Evolutionary conservation across 2,888 invertebrate species (phyloP), one percentile per base, ranked within the genome.

Genomic region (Druceiella hillmani): DNA sequence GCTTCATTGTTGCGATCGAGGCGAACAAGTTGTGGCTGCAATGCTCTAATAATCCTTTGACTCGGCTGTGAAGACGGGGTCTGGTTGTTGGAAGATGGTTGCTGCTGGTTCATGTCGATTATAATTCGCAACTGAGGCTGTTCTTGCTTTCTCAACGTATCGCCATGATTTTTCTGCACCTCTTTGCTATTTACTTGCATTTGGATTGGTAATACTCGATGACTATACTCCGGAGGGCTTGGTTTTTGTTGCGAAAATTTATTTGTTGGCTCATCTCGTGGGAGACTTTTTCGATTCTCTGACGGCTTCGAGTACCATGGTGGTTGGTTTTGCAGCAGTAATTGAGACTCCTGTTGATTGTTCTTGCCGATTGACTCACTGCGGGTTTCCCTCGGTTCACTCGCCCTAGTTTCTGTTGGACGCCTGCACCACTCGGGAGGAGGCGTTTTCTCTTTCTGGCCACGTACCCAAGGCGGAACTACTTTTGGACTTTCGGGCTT

Each of bases 201-300:
- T 54, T 80, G 78, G 41, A 85, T 76, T 1, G 84, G 83, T 51
- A 83, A 77, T 33, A 82, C 66, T 45, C 76, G 71, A 37, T 65
- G 60, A 32, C 74, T 67, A 15, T 52, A 32, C 50, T 55, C 55
- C 41, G 58, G 55, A 54, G 33, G 40, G 41, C 39, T 41, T 46
- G 33, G 46, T 39, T 40, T 39, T 41, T 22, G 26, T 34, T 13
- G 31, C 28, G 17, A 9, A 6, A 13, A 26, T 25, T n/a, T 14
- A 34, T 47, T 55, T 2, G 59, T 56, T 7, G 46, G 54, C 28
- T 50, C 59, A 27, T 70, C 69, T 46, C 62, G 57, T 4, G 71
- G 65, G 45, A 71, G 50, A 47, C 69, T 68, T 46, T 62, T 67
- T 15, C 70, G 58, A 41, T 69, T 71, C 29, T 69, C 69, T 17